Percentiles rank a stretch among this genome's conserved stretches.
Evolutionary conservation across 2,797 vertebrate genomes (phyloP).

Genomic region (Platyrinchus mystaceus): DNA sequence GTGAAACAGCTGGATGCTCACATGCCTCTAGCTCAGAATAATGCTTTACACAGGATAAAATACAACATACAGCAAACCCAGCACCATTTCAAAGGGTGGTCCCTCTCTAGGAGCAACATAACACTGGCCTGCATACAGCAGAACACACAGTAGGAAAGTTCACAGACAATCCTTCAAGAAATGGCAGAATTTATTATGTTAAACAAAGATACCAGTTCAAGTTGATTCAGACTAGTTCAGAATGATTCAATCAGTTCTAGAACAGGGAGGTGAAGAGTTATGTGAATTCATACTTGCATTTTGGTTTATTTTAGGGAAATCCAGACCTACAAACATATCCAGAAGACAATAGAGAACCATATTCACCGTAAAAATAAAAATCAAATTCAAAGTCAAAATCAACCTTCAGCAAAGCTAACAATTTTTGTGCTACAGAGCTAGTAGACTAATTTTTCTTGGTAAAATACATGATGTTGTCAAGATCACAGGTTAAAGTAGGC

Average conservation of each 20-base stretch:
- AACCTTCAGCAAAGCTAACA: not conserved
- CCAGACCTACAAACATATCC: not conserved
- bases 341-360: not conserved
- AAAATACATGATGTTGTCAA: not conserved
- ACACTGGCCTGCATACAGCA: rapidly evolving
- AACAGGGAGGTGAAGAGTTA: not conserved
- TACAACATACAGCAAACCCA: not conserved
- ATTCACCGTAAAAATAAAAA: not conserved
- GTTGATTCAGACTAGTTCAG: not conserved
- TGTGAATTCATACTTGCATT: not conserved
- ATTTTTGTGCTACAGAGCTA: not conserved
- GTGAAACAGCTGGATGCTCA: not conserved
- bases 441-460: not conserved
- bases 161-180: not conserved
- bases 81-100: not conserved
- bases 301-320: not conserved
- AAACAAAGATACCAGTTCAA: not conserved
- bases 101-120: rapidly evolving
- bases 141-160: not conserved
- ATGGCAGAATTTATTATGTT: not conserved
- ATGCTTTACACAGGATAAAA: not conserved
- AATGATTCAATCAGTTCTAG: not conserved
- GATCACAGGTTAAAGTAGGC: not conserved
- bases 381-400: not conserved
- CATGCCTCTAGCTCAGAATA: not conserved